A percentile compares a stretch with the other conserved stretches of the same genome.
phyloP scores from a whole-genome alignment of 2,888 invertebrate species.

The Urechis unicinctus region DNA sequence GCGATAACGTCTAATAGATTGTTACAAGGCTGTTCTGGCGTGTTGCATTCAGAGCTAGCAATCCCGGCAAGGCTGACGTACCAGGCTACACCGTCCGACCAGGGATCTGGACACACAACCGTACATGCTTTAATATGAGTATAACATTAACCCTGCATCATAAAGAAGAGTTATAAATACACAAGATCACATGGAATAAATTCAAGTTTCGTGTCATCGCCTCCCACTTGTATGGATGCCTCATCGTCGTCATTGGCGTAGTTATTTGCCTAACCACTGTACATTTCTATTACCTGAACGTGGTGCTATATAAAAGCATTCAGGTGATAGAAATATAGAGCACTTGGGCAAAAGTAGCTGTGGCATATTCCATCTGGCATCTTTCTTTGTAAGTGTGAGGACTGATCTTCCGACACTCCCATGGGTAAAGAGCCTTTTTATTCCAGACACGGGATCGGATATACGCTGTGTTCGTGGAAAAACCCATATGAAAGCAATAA shows the following conservation, averaged over 20 bases:
- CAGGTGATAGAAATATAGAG: conserved; percentile 12
- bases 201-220: background rate
- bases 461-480: too few relatives aligned
- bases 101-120: too few relatives aligned
- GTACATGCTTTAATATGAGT: too few relatives aligned
- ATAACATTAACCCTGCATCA: too few relatives aligned
- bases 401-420: too few relatives aligned
- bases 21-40: background rate
- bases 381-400: too few relatives aligned
- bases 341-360: conserved; percentile 1
- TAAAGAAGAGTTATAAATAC: background rate
- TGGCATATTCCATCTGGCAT: too few relatives aligned
- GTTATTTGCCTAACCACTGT: conserved; percentile 7
- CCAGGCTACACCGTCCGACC: too few relatives aligned
- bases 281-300: conserved; percentile 15
- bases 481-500: too few relatives aligned
- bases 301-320: conserved; percentile 2
- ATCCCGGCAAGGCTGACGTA: background rate
- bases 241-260: background rate
- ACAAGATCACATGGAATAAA: background rate
- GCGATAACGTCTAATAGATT: background rate
- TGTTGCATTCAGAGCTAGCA: background rate
- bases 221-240: background rate
- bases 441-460: too few relatives aligned
- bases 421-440: too few relatives aligned